Base-by-base conservation (phyloP, 2,888 invertebrate genomes). In the Palloptera scutellata region DNA sequence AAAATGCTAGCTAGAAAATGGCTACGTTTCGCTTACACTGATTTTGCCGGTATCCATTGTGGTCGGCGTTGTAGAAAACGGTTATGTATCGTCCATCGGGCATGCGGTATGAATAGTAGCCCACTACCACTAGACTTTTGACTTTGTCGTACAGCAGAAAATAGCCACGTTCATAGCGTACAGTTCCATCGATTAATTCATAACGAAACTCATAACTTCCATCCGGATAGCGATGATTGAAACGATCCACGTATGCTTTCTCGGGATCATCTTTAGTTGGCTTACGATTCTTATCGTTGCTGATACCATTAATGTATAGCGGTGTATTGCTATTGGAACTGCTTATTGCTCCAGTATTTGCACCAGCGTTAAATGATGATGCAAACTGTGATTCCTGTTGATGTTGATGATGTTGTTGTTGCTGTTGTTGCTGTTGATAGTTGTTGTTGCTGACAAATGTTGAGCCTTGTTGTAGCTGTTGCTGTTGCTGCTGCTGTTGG, bases 61-160 rank as follows among this genome's bases (percentile, higher is more conserved):
- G 83, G 74, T 83, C 83, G 41, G 84, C 83, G 70, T 83, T 84
- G 48, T 84, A 83, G 75, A 83, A 83, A 5, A 84, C 84, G 0
- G 83, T 84, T 9, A 83, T 66, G 48, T 77, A 84, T 1, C 80
- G 75, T 0, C 74, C 76, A 66, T 80, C 78, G 40, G 79, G 75
- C 77, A 81, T 76, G 9, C 81, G 78, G 63, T 83, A 83, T 2
- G 83, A 78, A 52, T 83, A 83, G 59, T 82, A 84, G 8, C 83
- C 83, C 1, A 81, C 81, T 0, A 83, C 83, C 62, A 82, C 80
- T 9, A 84, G 62, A 11, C 79, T 80, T 64, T 78, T 79, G 6
- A 77, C 68, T 55, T 81, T 72, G 48, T 83, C 75, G 51, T 78
- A 59, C 15, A 69, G 67, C 43, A 76, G 75, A 13, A 84, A 81